phyloP scores from a whole-genome alignment of 2,888 invertebrate genomes.

The Chrysodeixis includens region DNA sequence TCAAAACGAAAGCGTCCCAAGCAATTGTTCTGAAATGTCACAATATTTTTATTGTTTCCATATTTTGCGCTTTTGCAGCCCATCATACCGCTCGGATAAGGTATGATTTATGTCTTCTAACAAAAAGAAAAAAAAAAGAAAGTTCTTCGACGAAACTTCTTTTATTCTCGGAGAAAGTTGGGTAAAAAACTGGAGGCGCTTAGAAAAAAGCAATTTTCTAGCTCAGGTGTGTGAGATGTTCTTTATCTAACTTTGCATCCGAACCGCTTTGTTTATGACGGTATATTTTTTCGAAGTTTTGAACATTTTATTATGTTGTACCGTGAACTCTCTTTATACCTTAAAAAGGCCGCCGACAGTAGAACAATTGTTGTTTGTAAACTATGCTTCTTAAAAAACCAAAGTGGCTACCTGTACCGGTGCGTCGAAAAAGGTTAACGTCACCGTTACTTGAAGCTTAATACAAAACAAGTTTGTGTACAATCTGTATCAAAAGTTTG shows the following conservation, averaged over 20 bases:
- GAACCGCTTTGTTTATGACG: slow-evolving; percentile 87
- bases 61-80: slow-evolving; percentile 78
- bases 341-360: slow-evolving; percentile 73
- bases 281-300: slow-evolving; percentile 87
- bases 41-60: slow-evolving; percentile 85
- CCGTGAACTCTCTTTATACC: slow-evolving; percentile 78
- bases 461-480: slow-evolving; percentile 55
- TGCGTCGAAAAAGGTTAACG: slow-evolving; percentile 61
- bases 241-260: slow-evolving; percentile 90
- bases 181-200: slow-evolving; percentile 88
- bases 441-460: slow-evolving; percentile 52
- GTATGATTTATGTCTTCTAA: slow-evolving; percentile 80
- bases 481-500: slow-evolving; percentile 69
- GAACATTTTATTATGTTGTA: slow-evolving; percentile 87
- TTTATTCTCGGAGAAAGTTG: slow-evolving; percentile 88
- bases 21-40: slow-evolving; percentile 80
- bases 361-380: slow-evolving; percentile 80
- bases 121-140: slow-evolving; percentile 80
- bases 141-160: slow-evolving; percentile 86
- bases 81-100: slow-evolving; percentile 77
- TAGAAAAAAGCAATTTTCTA: slow-evolving; percentile 90
- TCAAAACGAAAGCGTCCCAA: slow-evolving; percentile 71
- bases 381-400: slow-evolving; percentile 70
- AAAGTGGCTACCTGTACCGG: slow-evolving; percentile 78
- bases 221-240: slow-evolving; percentile 90